These are phyloP conservation scores for Drosophila buzzatii DNA, from an alignment of 2,888 invertebrate genomes.

Conservation along the genomic window DNA sequence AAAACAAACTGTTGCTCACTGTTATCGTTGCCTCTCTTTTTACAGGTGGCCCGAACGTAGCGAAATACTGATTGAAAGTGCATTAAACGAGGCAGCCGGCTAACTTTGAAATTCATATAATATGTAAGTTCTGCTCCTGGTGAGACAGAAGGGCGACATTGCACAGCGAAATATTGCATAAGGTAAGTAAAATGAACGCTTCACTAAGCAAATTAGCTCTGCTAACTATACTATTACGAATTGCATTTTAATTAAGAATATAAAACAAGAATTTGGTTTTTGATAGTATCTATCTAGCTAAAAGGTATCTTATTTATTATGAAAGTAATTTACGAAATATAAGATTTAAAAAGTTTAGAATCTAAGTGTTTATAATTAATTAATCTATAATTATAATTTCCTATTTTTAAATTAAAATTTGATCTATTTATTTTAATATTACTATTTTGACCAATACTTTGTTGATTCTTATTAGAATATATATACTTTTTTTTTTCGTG, in stretches of 20 bases:
- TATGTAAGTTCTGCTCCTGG: conserved; percentile 44
- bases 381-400: neutral
- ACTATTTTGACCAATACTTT: conserved; percentile 8
- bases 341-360: neutral
- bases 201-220: neutral
- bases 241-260: neutral
- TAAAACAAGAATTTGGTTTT: neutral
- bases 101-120: conserved; percentile 41
- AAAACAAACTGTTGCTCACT: conserved; percentile 76
- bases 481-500: conserved; percentile 20
- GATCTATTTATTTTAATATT: neutral
- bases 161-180: conserved; percentile 27
- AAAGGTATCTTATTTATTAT: neutral
- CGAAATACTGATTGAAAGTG: conserved; percentile 53
- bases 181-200: conserved; percentile 29
- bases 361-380: too few species aligned
- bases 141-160: conserved; percentile 37
- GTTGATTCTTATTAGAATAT: conserved; percentile 45
- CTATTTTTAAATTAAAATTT: neutral
- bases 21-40: conserved; percentile 60
- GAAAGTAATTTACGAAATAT: neutral
- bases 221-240: neutral
- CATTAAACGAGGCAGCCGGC: conserved; percentile 46
- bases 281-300: neutral
- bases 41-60: conserved; percentile 64